Base-by-base conservation (phyloP, 1,140 invertebrate genomes). In the Atta texana region DNA sequence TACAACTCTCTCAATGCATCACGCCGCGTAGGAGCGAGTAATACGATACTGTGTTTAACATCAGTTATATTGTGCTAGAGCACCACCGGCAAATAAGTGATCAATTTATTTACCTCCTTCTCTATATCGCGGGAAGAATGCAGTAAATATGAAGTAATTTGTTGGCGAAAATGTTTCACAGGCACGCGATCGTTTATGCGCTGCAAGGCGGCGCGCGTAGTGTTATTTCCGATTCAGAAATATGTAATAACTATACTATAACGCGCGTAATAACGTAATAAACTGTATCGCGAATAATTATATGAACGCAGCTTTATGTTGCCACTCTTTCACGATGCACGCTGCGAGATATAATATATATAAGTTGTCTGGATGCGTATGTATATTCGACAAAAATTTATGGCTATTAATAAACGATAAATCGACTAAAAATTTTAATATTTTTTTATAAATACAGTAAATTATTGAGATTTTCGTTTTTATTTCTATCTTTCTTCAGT, bases 21-120 rank as follows among this genome's bases (percentile, higher is more conserved):
- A 84, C 55, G 69, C 55, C 14, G 80, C 55, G 80, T 53, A 53
- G 34, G 69, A 84, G 55, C 64, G 64, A n/a, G 78, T 84, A 84
- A 84, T 84, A 84, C 80, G 80, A 84, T 84, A 75, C 68, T 75
- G 55, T 84, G 80, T 84, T 84, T 84, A 84, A 84, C 80, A 84
- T 84, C 80, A 61, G 69, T 84, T 84, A 84, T 84, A 84, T 84
- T 61, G 80, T 51, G 69, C 55, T 21, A 55, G 39, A 55, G 68
- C 55, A 84, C 69, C 69, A 55, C 80, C 80, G 69, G 69, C 80
- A 84, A 84, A 84, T 84, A 84, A 84, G 69, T 84, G 80, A 84
- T 84, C 80, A 84, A 84, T 84, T 84, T 84, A 84, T 84, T 84
- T 84, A 84, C 80, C 69, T 84, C 80, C 69, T 61, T 74, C 80